phyloP scores from a whole-genome alignment of 2,113 vertebrate genomes.

The Saiga tatarica region DNA sequence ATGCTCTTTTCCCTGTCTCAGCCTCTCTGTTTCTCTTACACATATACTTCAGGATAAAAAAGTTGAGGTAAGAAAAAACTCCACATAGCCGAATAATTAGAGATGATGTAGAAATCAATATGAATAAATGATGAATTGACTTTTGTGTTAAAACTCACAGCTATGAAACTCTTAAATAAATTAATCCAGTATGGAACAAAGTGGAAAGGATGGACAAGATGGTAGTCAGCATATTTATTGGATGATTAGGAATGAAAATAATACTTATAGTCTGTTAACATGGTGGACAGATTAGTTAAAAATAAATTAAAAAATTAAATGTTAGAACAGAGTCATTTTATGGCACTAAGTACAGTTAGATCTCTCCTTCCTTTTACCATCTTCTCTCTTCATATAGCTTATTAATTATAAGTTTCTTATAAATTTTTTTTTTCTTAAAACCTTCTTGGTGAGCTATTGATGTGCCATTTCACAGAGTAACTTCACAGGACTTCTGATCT shows the following conservation, averaged over 20 bases:
- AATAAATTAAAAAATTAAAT: not conserved
- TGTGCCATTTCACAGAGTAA: not conserved
- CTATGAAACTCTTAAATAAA: conserved; percentile 4
- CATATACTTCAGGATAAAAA: not conserved
- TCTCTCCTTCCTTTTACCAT: not conserved
- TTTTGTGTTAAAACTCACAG: conserved; percentile 30
- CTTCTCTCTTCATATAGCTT: not conserved
- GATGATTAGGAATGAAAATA: not conserved
- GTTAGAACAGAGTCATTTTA: not conserved
- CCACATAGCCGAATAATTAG: conserved; percentile 28
- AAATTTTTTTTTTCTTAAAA: not conserved
- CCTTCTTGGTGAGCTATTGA: not conserved
- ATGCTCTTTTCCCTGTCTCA: not conserved
- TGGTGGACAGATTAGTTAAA: not conserved
- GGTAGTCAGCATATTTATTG: not conserved
- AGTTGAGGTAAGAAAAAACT: not conserved
- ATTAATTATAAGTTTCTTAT: not conserved
- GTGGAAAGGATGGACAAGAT: not conserved
- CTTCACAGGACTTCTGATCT: not conserved
- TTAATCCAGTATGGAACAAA: not conserved
- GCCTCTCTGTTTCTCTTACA: not conserved
- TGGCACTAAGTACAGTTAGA: not conserved
- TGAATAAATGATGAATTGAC: conserved; percentile 37
- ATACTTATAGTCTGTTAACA: not conserved
- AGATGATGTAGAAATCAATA: conserved; percentile 47